A percentile compares a stretch with the other conserved stretches of the same genome.
These are phyloP conservation scores for Malurus alboscapulatus DNA, from an alignment of 2,113 vertebrate species.

Conservation along the genomic window DNA sequence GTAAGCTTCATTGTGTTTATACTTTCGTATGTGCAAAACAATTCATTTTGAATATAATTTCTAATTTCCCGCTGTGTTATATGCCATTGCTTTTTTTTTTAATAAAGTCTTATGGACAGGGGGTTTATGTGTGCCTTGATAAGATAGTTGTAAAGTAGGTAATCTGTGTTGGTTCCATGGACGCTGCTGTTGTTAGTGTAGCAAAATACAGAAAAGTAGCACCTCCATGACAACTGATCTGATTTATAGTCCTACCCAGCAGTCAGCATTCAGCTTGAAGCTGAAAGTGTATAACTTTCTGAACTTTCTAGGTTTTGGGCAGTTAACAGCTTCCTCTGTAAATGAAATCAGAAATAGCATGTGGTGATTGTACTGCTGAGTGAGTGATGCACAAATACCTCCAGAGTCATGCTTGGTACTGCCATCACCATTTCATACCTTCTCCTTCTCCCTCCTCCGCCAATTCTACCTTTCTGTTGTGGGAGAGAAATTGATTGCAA, in stretches of 20 bases:
- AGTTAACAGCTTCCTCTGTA: constrained; percentile 32
- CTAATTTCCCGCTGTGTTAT: background rate
- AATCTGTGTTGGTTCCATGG: background rate
- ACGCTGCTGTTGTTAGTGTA: background rate
- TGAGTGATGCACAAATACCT: constrained; percentile 24
- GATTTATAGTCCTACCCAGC: background rate
- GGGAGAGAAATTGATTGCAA: constrained; percentile 74
- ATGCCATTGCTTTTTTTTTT: background rate
- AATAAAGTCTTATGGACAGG: background rate
- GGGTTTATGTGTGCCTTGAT: background rate
- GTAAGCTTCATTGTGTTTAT: background rate
- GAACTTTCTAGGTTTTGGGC: constrained; percentile 25
- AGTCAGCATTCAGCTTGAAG: background rate
- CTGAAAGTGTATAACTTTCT: background rate
- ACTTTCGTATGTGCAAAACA: background rate
- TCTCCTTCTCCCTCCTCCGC: background rate
- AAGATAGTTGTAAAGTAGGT: background rate
- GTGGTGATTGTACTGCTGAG: background rate
- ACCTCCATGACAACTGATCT: background rate
- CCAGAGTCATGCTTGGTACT: background rate
- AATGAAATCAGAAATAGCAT: background rate
- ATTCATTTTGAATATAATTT: background rate
- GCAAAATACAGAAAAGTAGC: background rate
- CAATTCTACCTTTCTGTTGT: constrained; percentile 54
- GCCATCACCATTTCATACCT: constrained; percentile 12